Evolutionary conservation across 2,797 vertebrate genomes (phyloP).

Genomic region (Lutjanus campechanus): DNA sequence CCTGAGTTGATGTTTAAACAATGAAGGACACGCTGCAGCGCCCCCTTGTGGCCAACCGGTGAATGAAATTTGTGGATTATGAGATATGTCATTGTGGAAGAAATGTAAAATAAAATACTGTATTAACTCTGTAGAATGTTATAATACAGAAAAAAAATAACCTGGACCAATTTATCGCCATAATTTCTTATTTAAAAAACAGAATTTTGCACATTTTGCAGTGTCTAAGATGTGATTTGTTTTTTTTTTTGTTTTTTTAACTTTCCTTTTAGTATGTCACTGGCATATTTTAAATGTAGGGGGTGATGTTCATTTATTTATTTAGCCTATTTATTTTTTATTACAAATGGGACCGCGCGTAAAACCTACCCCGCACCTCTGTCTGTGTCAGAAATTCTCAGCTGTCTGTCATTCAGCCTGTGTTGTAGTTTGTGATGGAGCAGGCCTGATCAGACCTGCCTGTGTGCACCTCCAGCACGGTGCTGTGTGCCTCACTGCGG

Average conservation of each 20-base stretch:
- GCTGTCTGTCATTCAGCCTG: constrained; percentile 48
- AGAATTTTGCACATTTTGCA: not conserved
- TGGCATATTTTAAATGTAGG: too few species aligned
- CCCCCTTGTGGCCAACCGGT: constrained; percentile 3
- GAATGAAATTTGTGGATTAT: too few species aligned
- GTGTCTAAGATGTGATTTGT: not conserved
- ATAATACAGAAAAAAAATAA: not conserved
- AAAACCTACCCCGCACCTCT: not conserved
- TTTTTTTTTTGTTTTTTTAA: not conserved
- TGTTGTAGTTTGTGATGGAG: constrained; percentile 21
- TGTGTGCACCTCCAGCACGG: constrained; percentile 33
- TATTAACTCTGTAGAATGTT: not conserved
- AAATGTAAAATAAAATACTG: not conserved
- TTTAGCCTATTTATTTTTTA: not conserved
- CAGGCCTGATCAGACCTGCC: constrained; percentile 39
- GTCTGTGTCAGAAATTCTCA: not conserved
- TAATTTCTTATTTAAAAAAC: not conserved
- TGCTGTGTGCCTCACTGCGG: constrained; percentile 54
- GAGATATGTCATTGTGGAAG: too few species aligned
- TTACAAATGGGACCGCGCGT: not conserved
- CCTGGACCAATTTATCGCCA: too few species aligned
- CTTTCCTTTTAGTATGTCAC: not conserved
- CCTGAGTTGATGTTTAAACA: constrained; percentile 10
- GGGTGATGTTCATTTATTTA: too few species aligned
- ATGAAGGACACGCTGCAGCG: constrained; percentile 9